phyloP scores from a whole-genome alignment of 2,797 vertebrate genomes.

The Platyrinchus mystaceus region DNA sequence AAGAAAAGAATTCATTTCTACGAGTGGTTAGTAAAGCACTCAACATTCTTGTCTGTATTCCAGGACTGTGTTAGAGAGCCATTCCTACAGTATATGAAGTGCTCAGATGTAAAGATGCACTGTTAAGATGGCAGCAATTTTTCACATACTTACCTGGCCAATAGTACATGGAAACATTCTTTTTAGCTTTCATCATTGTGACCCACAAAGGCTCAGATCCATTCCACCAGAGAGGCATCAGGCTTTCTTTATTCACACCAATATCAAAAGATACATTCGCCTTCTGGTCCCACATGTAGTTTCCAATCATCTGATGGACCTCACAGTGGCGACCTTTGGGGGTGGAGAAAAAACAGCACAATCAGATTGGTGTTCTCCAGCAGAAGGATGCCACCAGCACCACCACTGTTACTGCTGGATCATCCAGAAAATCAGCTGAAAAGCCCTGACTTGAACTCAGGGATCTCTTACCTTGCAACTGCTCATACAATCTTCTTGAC shows the following conservation, averaged over 20 bases:
- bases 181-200: slow-evolving; percentile 86
- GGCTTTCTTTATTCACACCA: slow-evolving; percentile 87
- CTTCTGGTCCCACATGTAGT: slow-evolving; percentile 92
- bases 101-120: not conserved
- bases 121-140: not conserved
- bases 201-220: slow-evolving; percentile 95
- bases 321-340: slow-evolving; percentile 87
- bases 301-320: slow-evolving; percentile 92
- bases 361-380: not conserved
- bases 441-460: not conserved
- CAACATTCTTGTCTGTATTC: not conserved
- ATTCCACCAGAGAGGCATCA: slow-evolving; percentile 91
- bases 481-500: not conserved
- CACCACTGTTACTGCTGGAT: not conserved
- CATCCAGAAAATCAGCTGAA: not conserved
- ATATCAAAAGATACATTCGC: slow-evolving; percentile 87
- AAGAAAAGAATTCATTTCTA: not conserved
- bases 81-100: not conserved
- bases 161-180: slow-evolving; percentile 90
- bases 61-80: not conserved
- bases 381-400: not conserved
- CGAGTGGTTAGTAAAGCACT: not conserved
- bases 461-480: not conserved
- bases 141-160: slow-evolving; percentile 89
- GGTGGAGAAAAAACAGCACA: not conserved